A percentile compares a stretch with the other conserved stretches of the same genome.
Evolutionary conservation across 2,113 vertebrate genomes (phyloP).

Genomic region (Herpetotheres cachinnans): DNA sequence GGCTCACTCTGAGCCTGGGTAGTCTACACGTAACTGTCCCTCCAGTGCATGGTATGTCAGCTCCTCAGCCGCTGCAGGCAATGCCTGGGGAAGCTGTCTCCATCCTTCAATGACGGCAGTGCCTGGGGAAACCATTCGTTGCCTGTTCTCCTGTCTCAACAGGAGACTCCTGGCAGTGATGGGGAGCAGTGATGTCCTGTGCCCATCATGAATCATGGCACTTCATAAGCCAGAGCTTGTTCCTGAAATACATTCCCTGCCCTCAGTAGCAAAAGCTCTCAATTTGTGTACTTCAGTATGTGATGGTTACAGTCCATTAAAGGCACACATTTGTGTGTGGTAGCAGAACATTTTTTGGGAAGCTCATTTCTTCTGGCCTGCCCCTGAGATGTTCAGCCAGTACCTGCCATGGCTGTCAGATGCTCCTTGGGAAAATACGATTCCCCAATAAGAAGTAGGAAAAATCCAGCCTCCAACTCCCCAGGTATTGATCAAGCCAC

Average conservation of each 20-base stretch:
- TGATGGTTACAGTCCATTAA: neutral
- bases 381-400: neutral
- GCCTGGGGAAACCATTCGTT: neutral
- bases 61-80: neutral
- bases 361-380: neutral
- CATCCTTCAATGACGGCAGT: neutral
- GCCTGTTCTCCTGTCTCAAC: neutral
- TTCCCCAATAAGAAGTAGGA: neutral
- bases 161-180: neutral
- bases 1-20: neutral
- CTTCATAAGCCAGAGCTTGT: neutral
- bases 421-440: neutral
- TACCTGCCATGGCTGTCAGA: neutral
- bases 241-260: neutral
- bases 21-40: neutral
- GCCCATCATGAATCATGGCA: neutral
- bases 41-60: rapidly evolving
- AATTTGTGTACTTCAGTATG: neutral
- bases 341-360: neutral
- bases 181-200: neutral
- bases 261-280: neutral
- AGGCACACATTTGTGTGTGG: neutral
- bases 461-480: neutral
- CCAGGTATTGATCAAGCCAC: rapidly evolving
- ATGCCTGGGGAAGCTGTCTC: neutral